Percentiles rank a stretch among this genome's conserved stretches.
These are phyloP conservation scores for Lamellibrachia luymesi DNA, from an alignment of 1,140 invertebrate species.

Conservation along the genomic window DNA sequence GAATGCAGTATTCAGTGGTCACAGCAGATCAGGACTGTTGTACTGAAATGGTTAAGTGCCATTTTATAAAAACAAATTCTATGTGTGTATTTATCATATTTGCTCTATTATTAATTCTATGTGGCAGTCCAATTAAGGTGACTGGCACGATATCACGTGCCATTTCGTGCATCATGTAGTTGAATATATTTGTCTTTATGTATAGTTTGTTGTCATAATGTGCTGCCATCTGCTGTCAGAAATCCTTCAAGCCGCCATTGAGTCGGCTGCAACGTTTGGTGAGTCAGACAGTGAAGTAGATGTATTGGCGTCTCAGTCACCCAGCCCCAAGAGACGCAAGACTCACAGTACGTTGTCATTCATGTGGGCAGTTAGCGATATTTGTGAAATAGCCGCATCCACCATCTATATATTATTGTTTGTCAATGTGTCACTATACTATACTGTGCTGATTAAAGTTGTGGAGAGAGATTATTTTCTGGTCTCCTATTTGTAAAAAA, in stretches of 20 bases:
- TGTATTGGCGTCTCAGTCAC: neutral
- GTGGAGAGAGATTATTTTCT: neutral
- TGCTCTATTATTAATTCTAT: neutral
- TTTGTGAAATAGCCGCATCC: neutral
- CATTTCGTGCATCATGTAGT: neutral
- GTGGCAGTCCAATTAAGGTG: neutral
- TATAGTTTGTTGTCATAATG: neutral
- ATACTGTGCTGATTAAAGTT: neutral
- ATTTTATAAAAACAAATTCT: neutral
- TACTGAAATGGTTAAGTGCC: neutral
- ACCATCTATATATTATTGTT: too few relatives aligned
- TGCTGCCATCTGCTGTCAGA: neutral
- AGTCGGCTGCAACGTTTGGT: neutral
- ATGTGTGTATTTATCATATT: neutral
- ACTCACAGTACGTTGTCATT: neutral
- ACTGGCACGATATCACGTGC: neutral
- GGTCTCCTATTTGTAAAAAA: neutral
- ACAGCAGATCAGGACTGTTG: too few relatives aligned
- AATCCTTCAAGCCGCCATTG: neutral
- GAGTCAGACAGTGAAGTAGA: neutral
- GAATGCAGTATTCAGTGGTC: too few relatives aligned
- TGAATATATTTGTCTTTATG: neutral
- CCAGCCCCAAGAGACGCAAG: neutral
- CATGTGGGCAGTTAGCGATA: neutral
- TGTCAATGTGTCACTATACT: too few relatives aligned